Evolutionary conservation across 2,113 vertebrate genomes (phyloP), one percentile per base, ranked within the genome.

Genomic region (Lepus timidus): DNA sequence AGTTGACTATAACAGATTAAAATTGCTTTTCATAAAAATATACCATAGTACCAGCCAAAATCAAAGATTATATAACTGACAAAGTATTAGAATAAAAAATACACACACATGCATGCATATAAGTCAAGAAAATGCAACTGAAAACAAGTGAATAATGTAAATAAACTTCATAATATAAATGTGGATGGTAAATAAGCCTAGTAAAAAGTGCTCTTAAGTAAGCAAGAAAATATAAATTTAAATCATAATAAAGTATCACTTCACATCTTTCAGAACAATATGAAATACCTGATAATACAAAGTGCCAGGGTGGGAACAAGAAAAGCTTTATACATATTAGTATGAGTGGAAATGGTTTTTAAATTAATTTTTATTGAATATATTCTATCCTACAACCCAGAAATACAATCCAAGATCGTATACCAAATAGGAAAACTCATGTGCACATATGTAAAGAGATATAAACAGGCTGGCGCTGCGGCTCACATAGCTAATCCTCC

Each of bases 21-120:
- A 88, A 29, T 16, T 86, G 91, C 3, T 91, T 94, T 78, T 92
- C 9, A 84, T 70, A 83, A 95, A 95, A 91, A 71, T 68, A n/a
- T 0, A 73, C 27, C n/a, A 89, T 67, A 79, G 67, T 70, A 79
- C 85, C 25, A 91, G 12, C 36, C 65, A 93, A 85, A 90, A n/a
- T 4, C 29, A 76, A 82, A 73, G 22, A 51, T 58, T 25, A 33
- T 16, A 12, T 81, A 93, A 85, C 20, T 64, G 58, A 74, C 4
- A 83, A 58, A 64, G 25, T 8, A 58, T 70, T 91, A 20, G 31
- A 76, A 44, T 65, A 7, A 3, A 87, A 10, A 10, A 78, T 49
- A 75, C 14, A 67, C 14, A 84, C 33, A 73, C 44, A 33, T 16
- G 55, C 44, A 68, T 49, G 65, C 52, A 55, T 31, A 87, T 6